These are phyloP conservation scores for Rhagologus leucostigma DNA, from an alignment of 2,113 vertebrate species.

Conservation along the genomic window DNA sequence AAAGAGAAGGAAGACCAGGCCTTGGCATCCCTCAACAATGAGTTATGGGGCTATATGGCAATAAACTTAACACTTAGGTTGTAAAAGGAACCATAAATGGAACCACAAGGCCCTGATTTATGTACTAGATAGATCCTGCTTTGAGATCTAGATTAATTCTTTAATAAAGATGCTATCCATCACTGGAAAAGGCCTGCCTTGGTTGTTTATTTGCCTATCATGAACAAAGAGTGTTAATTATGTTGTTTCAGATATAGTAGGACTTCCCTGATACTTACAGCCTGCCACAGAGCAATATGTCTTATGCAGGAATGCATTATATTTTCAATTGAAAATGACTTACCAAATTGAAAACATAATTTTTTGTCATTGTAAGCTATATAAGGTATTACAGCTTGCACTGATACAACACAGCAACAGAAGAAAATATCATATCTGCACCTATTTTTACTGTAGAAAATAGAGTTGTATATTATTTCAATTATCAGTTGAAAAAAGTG, in stretches of 20 bases:
- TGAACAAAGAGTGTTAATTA: constrained; percentile 56
- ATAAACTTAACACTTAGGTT: constrained; percentile 67
- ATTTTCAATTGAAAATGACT: constrained; percentile 30
- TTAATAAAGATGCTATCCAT: constrained; percentile 58
- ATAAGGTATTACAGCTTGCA: background rate
- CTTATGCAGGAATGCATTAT: constrained; percentile 3
- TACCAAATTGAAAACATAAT: constrained; percentile 44
- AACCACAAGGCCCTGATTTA: constrained; percentile 68
- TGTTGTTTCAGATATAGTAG: constrained; percentile 33
- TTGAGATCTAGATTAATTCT: constrained; percentile 53
- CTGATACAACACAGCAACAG: background rate
- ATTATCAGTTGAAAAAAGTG: background rate
- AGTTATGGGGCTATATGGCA: constrained; percentile 45
- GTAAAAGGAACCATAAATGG: constrained; percentile 59
- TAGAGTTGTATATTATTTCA: background rate
- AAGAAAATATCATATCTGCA: background rate
- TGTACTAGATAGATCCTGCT: constrained; percentile 13
- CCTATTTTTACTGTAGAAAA: background rate
- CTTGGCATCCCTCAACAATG: background rate
- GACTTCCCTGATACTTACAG: constrained; percentile 32
- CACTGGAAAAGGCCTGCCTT: constrained; percentile 29
- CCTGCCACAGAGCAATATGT: constrained; percentile 13
- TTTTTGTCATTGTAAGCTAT: constrained; percentile 9
- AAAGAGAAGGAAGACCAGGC: background rate
- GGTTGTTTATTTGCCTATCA: constrained; percentile 56